phyloP scores from a whole-genome alignment of 2,888 invertebrate genomes.

The Parasteatoda lunata region DNA sequence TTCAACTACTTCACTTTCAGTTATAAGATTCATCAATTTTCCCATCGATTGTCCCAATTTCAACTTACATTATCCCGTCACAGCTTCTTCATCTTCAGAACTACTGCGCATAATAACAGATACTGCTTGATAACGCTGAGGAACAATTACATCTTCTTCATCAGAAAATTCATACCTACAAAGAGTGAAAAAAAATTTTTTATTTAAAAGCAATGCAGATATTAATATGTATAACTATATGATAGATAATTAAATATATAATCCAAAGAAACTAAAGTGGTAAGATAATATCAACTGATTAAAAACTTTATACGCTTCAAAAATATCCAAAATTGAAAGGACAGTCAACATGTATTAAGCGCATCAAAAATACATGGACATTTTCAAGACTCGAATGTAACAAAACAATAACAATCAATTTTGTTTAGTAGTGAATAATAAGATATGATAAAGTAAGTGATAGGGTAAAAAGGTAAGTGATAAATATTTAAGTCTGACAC shows the following conservation, averaged over 20 bases:
- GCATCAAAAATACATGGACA: not conserved
- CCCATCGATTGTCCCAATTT: not conserved
- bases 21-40: too few species aligned
- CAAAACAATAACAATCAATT: not conserved
- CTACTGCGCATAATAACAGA: conserved; percentile 69
- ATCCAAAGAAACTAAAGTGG: too few species aligned
- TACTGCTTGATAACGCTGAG: conserved; percentile 69
- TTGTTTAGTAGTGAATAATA: too few species aligned
- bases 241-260: not conserved
- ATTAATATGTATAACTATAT: not conserved
- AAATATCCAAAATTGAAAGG: too few species aligned
- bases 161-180: conserved; percentile 72
- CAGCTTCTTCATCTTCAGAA: conserved; percentile 70
- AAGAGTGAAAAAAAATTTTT: too few species aligned
- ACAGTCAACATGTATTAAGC: not conserved
- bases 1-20: too few species aligned
- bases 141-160: conserved; percentile 71
- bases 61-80: conserved; percentile 19
- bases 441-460: too few species aligned
- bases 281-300: too few species aligned
- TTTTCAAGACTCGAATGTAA: not conserved
- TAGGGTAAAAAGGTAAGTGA: too few species aligned
- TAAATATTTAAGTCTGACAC: too few species aligned
- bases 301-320: too few species aligned
- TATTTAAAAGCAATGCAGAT: not conserved